Evolutionary conservation across 2,888 invertebrate genomes (phyloP).

Genomic region (Epirrhoe alternata): DNA sequence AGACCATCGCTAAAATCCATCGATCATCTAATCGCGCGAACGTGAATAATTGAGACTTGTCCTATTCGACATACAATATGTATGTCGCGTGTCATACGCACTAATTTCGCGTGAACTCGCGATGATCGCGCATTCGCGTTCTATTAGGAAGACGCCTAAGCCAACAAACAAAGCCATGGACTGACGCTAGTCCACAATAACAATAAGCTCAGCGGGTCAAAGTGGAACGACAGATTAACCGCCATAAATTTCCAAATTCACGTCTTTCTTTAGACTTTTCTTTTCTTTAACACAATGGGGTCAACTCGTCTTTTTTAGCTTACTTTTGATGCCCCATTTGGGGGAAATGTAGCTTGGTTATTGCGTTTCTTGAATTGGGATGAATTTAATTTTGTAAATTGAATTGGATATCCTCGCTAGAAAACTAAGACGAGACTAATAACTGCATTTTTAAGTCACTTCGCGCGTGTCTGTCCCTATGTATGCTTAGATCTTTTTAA

Average conservation of each 20-base stretch:
- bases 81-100: background rate
- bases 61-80: background rate
- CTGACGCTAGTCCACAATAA: background rate
- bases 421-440: no score
- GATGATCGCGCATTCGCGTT: no score
- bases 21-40: background rate
- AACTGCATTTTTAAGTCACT: no score
- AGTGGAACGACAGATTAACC: slow-evolving; percentile 61
- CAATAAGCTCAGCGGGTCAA: slow-evolving; percentile 41
- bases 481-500: no score
- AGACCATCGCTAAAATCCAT: no score
- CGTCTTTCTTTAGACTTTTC: slow-evolving; percentile 49
- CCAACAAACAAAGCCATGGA: background rate
- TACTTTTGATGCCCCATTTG: slow-evolving; percentile 13
- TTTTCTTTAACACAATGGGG: slow-evolving; percentile 31
- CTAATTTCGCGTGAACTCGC: no score
- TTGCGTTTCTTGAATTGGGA: slow-evolving; percentile 14
- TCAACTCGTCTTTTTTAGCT: slow-evolving; percentile 16
- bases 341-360: slow-evolving; percentile 49
- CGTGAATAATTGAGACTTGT: background rate
- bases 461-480: no score
- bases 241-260: slow-evolving; percentile 59
- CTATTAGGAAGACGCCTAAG: no score
- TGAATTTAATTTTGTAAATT: slow-evolving; percentile 35
- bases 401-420: slow-evolving; percentile 45